Percentiles rank a stretch among this genome's conserved stretches.
Conservation (phyloP, 1,140 invertebrate genomes). For the Bombus pascuorum region DNA sequence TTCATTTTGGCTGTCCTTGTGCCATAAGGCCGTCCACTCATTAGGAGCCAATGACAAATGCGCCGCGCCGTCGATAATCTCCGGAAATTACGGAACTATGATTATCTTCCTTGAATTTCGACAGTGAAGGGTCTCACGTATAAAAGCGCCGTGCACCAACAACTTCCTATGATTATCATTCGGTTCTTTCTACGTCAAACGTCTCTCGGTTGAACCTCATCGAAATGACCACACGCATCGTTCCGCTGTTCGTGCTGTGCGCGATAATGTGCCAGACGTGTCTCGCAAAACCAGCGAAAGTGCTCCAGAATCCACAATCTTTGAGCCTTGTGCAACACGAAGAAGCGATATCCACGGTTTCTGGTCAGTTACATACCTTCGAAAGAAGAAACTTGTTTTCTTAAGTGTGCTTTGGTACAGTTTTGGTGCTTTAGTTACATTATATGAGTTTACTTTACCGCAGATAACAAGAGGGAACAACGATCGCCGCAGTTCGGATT, state of each 20-base stretch:
- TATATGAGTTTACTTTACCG: background rate
- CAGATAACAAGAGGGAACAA: conserved; percentile 45
- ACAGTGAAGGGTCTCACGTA: conserved; percentile 59
- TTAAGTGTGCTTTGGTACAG: background rate
- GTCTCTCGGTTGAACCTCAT: too few species aligned
- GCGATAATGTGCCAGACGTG: conserved; percentile 11
- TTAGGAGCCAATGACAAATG: conserved; percentile 35
- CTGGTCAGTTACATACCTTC: conserved; percentile 31
- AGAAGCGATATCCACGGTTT: background rate
- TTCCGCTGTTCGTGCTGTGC: conserved; percentile 3
- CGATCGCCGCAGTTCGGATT: conserved; percentile 62
- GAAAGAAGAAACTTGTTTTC: background rate
- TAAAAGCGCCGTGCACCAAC: conserved; percentile 53
- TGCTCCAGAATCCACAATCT: background rate
- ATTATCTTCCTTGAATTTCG: conserved; percentile 39
- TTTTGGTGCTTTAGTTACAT: background rate
- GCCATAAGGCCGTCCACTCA: conserved; percentile 68
- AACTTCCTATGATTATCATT: conserved; percentile 15
- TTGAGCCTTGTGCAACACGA: conserved; percentile 2
- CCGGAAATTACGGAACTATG: conserved; percentile 20
- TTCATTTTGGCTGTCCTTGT: conserved; percentile 66
- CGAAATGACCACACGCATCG: conserved; percentile 6
- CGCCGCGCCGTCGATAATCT: background rate
- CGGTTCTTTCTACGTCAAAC: background rate
- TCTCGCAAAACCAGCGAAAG: conserved; percentile 32